phyloP scores from a whole-genome alignment of 2,113 vertebrate genomes.

The Vireo altiloquus region DNA sequence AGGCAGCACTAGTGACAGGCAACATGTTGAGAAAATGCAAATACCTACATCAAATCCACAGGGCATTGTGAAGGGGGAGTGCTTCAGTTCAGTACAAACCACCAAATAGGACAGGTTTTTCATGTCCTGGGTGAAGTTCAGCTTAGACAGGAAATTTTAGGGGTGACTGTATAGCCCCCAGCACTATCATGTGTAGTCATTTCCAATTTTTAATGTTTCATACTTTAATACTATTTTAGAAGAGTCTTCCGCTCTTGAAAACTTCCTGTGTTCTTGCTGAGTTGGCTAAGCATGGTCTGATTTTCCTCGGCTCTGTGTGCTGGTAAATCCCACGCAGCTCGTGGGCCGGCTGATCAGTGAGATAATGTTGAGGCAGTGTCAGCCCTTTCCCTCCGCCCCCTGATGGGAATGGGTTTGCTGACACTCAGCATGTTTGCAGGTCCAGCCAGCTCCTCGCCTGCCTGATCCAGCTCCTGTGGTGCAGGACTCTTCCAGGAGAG shows the following conservation, averaged over 20 bases:
- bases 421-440: neutral
- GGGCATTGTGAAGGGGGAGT: neutral
- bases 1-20: neutral
- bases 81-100: neutral
- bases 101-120: neutral
- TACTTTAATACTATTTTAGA: neutral
- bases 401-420: neutral
- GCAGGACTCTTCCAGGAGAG: neutral
- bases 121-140: neutral
- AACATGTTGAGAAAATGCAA: neutral
- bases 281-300: neutral
- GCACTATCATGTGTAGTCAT: neutral
- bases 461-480: neutral
- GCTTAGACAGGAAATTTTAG: neutral
- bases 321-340: constrained; percentile 1
- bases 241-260: neutral
- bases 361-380: neutral
- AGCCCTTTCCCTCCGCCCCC: neutral
- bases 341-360: neutral
- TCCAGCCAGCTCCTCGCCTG: neutral
- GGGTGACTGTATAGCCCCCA: neutral
- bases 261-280: neutral
- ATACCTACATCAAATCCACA: neutral
- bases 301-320: neutral
- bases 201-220: neutral